These are phyloP conservation scores for Polydrusus pterygomalis DNA, from an alignment of 2,888 invertebrate genomes.

Conservation along the genomic window DNA sequence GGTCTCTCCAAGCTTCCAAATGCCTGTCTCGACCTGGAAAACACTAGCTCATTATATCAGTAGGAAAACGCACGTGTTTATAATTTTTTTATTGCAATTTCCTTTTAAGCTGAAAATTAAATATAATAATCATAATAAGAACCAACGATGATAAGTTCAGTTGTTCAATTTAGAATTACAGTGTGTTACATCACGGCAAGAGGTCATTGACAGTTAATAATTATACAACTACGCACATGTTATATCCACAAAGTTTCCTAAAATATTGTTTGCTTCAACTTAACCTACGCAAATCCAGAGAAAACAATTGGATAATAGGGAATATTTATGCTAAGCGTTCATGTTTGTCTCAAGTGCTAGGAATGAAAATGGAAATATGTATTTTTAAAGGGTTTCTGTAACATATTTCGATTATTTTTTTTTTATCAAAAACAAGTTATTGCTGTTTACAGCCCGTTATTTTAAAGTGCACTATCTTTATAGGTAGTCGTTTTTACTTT, in stretches of 20 bases:
- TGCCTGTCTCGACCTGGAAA: too few relatives aligned
- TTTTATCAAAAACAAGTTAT: too few relatives aligned
- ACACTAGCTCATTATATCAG: too few relatives aligned
- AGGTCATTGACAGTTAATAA: slow-evolving; percentile 5
- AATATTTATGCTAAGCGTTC: background rate
- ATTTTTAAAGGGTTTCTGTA: too few relatives aligned
- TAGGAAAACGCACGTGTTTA: too few relatives aligned
- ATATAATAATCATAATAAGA: background rate
- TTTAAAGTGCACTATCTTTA: too few relatives aligned
- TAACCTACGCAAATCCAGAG: slow-evolving; percentile 16
- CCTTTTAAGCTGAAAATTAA: background rate
- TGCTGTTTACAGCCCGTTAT: too few relatives aligned
- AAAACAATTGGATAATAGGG: background rate
- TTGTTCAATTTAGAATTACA: background rate
- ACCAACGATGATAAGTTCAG: background rate
- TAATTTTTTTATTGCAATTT: background rate
- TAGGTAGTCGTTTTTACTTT: too few relatives aligned
- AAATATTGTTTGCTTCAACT: background rate
- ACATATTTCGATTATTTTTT: too few relatives aligned
- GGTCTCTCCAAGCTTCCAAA: too few relatives aligned
- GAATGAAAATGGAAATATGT: too few relatives aligned
- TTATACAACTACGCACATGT: background rate
- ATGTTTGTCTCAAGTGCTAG: background rate
- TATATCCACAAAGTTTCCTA: slow-evolving; percentile 9
- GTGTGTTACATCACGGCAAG: slow-evolving; percentile 6